Base-by-base conservation (phyloP, 2,888 invertebrate genomes). In the Spilarctia lutea region DNA sequence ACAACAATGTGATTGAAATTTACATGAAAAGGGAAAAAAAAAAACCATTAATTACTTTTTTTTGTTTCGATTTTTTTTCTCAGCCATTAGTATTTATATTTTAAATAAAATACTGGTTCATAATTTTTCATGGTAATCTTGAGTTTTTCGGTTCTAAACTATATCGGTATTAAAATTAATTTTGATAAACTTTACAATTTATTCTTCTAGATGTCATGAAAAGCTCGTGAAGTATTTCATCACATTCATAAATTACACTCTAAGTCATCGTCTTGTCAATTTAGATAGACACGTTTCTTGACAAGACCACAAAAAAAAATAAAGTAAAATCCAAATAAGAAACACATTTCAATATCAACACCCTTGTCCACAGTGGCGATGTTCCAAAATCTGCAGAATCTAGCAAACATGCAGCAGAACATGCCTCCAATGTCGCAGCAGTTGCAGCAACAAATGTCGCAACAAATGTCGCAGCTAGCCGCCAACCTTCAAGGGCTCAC, bases 401-500 rank as follows among this genome's bases (percentile, higher is more conserved):
- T 96, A 87, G 96, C 96, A 74, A 96, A 92, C 89, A 95, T 96
- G 93, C 96, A 96, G 84, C 96, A 96, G 84, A 93, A 92, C 88
- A 94, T 95, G 95, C 90, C 91, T 68, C 91, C 94, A 75, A 94
- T 94, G 93, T 93, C 94, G 72, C 95, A 95, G 82, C 93, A 94
- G 86, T 96, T 97, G 71, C 96, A 97, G 79, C 97, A 97, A 90
- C 96, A 96, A 82, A 94, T 96, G 93, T 96, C 96, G 52, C 96
- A 96, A 81, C 96, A 96, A 85, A 96, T 96, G 96, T 94, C 95
- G 16, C 96, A 96, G 82, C 90, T 96, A 75, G 96, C 96, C 2
- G 96, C 96, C 74, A 98, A 98, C 94, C 96, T 98, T 77, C 98
- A 98, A 94, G 98, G 97, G 89, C 94, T 98, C 86, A 97, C 98